phyloP scores from a whole-genome alignment of 2,888 invertebrate species.

The Ormyrus pomaceus region DNA sequence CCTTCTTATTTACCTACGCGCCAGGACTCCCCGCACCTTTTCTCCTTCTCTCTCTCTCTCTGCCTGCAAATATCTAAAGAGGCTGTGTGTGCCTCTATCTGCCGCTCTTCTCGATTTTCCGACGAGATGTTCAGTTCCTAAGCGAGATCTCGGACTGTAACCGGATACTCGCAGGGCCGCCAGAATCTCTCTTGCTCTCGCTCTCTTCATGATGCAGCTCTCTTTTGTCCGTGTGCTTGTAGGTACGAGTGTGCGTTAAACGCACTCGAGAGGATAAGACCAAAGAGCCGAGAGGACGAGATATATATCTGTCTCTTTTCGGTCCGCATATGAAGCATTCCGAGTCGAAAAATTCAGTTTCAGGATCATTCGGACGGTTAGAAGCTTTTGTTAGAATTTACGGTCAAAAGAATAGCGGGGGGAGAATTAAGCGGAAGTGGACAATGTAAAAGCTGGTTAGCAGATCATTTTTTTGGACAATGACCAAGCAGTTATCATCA shows the following conservation, averaged over 20 bases:
- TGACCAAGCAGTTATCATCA: too few species aligned
- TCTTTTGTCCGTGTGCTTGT: background rate
- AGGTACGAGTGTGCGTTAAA: background rate
- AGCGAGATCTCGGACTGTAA: constrained; percentile 53
- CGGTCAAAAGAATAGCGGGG: too few species aligned
- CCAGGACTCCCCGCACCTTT: too few species aligned
- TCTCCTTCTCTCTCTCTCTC: background rate
- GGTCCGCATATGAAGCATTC: too few species aligned
- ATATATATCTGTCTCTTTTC: constrained; percentile 18
- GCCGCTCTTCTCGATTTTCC: constrained; percentile 52
- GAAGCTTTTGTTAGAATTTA: too few species aligned
- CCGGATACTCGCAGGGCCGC: constrained; percentile 43
- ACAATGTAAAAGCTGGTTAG: too few species aligned
- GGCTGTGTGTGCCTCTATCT: background rate
- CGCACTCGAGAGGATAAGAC: too few species aligned
- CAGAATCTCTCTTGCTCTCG: constrained; percentile 14
- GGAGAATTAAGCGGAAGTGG: too few species aligned
- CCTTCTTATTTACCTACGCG: constrained; percentile 26
- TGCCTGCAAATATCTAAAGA: constrained; percentile 24
- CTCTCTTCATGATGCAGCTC: background rate
- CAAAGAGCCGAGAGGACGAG: background rate
- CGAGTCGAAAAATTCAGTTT: too few species aligned
- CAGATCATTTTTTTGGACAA: too few species aligned
- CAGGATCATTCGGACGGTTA: too few species aligned
- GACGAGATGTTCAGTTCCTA: constrained; percentile 53